Evolutionary conservation across 2,797 vertebrate genomes (phyloP).

Genomic region (Acipenser transmontanus): DNA sequence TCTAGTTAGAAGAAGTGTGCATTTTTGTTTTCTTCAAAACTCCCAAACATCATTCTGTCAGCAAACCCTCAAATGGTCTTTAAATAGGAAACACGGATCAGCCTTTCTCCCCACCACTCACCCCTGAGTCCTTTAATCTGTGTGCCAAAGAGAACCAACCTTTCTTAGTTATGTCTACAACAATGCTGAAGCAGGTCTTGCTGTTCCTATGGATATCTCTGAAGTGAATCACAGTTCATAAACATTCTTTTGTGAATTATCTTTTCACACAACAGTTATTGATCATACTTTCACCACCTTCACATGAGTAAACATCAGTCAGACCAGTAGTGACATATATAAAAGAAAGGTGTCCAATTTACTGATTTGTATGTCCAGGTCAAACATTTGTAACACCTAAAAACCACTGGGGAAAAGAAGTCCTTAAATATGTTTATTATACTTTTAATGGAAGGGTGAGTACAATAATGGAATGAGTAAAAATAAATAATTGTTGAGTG

Average conservation of each 20-base stretch:
- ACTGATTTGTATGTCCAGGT: no score
- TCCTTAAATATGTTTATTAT: no score
- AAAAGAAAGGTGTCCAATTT: neutral
- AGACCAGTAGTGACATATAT: neutral
- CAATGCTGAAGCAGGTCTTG: slow-evolving; percentile 27
- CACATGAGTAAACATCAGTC: neutral
- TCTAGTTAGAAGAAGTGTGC: slow-evolving; percentile 53
- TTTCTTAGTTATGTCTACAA: slow-evolving; percentile 47
- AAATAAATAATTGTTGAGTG: no score
- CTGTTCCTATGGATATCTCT: slow-evolving; percentile 43
- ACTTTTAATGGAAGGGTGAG: no score
- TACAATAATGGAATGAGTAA: no score
- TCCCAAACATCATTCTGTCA: slow-evolving; percentile 73
- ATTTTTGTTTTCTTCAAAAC: slow-evolving; percentile 66
- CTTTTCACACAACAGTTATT: neutral
- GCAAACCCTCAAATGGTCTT: slow-evolving; percentile 69
- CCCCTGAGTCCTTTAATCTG: slow-evolving; percentile 63
- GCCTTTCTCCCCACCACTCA: slow-evolving; percentile 45
- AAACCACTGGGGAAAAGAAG: no score
- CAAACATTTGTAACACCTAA: no score
- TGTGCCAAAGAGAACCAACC: slow-evolving; percentile 42
- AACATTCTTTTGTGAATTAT: slow-evolving; percentile 41
- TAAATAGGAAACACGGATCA: slow-evolving; percentile 66
- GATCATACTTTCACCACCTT: slow-evolving; percentile 11
- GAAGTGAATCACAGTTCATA: slow-evolving; percentile 35